Evolutionary conservation across 2,797 vertebrate species (phyloP).

Genomic region (Clarias fuscus): DNA sequence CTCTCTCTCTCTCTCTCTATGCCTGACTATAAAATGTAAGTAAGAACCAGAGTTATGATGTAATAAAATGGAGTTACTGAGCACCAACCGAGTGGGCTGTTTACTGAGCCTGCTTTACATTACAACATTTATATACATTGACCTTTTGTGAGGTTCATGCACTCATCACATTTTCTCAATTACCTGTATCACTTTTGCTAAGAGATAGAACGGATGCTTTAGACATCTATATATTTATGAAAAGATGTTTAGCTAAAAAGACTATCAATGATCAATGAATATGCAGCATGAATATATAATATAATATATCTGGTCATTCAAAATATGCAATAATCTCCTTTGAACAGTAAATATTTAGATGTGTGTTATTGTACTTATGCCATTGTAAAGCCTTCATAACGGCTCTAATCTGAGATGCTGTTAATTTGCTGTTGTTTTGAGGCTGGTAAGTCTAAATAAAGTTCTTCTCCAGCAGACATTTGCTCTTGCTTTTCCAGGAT

Average conservation of each 20-base stretch:
- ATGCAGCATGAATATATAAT: background rate
- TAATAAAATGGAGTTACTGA: slow-evolving; percentile 47
- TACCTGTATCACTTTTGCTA: background rate
- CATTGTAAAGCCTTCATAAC: too few relatives aligned
- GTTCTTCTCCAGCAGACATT: too few relatives aligned
- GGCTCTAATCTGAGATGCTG: too few relatives aligned
- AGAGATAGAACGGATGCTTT: background rate
- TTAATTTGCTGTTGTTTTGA: too few relatives aligned
- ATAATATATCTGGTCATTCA: too few relatives aligned
- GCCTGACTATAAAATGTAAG: slow-evolving; percentile 27
- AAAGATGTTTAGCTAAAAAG: background rate
- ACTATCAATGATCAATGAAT: background rate
- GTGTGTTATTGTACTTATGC: too few relatives aligned
- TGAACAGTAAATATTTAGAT: too few relatives aligned
- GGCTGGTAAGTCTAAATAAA: too few relatives aligned
- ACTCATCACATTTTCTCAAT: slow-evolving; percentile 17
- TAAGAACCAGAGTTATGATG: slow-evolving; percentile 37
- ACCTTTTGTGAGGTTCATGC: slow-evolving; percentile 18
- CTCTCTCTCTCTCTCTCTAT: background rate
- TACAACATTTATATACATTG: slow-evolving; percentile 27
- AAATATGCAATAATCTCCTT: too few relatives aligned
- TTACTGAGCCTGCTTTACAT: slow-evolving; percentile 47
- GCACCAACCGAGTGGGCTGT: slow-evolving; percentile 41
- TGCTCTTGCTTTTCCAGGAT: too few relatives aligned
- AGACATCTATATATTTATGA: background rate